These are phyloP conservation scores for Datnioides undecimradiatus DNA, from an alignment of 2,113 vertebrate species.

Conservation along the genomic window DNA sequence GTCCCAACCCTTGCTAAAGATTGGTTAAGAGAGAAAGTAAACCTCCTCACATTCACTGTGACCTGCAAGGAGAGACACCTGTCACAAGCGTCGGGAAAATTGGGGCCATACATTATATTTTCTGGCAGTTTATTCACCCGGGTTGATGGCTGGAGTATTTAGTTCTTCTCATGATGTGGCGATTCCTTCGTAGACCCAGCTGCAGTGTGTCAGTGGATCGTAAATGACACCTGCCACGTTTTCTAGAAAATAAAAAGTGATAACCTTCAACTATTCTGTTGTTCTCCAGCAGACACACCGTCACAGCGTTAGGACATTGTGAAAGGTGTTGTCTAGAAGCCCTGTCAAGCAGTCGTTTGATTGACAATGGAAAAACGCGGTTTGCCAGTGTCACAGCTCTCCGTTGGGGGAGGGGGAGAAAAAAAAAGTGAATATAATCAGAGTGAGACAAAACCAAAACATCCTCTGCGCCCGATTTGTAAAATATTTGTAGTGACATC, in stretches of 20 bases:
- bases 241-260: slow-evolving; percentile 60
- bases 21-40: slow-evolving; percentile 61
- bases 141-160: slow-evolving; percentile 42
- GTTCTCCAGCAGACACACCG: slow-evolving; percentile 44
- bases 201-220: slow-evolving; percentile 59
- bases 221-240: slow-evolving; percentile 64
- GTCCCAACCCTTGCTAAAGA: slow-evolving; percentile 42
- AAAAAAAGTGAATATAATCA: slow-evolving; percentile 36
- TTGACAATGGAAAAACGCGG: slow-evolving; percentile 59
- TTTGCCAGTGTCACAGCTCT: slow-evolving; percentile 23
- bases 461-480: slow-evolving; percentile 42
- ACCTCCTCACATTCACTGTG: slow-evolving; percentile 47
- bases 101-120: slow-evolving; percentile 51
- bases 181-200: slow-evolving; percentile 40
- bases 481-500: slow-evolving; percentile 65
- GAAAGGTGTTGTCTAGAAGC: slow-evolving; percentile 42
- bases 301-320: slow-evolving; percentile 27
- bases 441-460: slow-evolving; percentile 52
- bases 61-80: slow-evolving; percentile 49
- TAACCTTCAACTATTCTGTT: slow-evolving; percentile 66
- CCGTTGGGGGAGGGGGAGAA: background rate
- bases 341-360: slow-evolving; percentile 46
- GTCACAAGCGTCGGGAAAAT: slow-evolving; percentile 33
- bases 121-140: slow-evolving; percentile 41
- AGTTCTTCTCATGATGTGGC: slow-evolving; percentile 46